phyloP scores from a whole-genome alignment of 2,113 vertebrate genomes.

The Labrus mixtus region DNA sequence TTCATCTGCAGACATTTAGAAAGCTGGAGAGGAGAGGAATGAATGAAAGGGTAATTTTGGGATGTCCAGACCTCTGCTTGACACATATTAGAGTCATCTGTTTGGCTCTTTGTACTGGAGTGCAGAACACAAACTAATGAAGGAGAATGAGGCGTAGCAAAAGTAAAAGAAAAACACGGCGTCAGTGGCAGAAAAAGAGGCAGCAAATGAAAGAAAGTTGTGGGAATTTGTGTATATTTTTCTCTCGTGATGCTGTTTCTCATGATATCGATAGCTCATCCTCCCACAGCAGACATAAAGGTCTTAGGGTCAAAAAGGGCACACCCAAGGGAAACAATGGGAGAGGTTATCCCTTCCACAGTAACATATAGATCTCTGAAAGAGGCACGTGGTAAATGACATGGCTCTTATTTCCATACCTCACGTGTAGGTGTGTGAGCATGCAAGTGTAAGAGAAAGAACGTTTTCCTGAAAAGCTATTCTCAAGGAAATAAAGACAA shows the following conservation, averaged over 20 bases:
- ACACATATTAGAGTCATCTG: slow-evolving; percentile 7
- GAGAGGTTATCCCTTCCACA: slow-evolving; percentile 1
- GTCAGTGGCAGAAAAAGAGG: not conserved
- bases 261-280: slow-evolving; percentile 1
- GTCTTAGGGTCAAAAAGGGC: not conserved
- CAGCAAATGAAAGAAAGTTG: not conserved
- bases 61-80: slow-evolving; percentile 9
- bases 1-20: slow-evolving; percentile 80
- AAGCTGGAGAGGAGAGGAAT: slow-evolving; percentile 47
- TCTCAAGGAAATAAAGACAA: slow-evolving; percentile 1
- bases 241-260: slow-evolving; percentile 22
- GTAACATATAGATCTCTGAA: not conserved
- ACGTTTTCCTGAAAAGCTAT: not conserved
- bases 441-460: not conserved
- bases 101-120: not conserved
- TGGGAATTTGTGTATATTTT: not conserved
- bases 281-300: slow-evolving; percentile 26
- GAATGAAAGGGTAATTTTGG: slow-evolving; percentile 35
- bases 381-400: not conserved
- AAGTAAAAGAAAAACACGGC: not conserved
- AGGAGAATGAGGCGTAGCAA: not conserved
- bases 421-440: slow-evolving; percentile 1
- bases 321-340: slow-evolving; percentile 37
- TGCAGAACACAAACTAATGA: not conserved
- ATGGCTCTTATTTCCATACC: slow-evolving; percentile 4